A percentile compares a stretch with the other conserved stretches of the same genome.
Conservation (phyloP, 2,113 vertebrate species). For the Mormoops blainvillei region DNA sequence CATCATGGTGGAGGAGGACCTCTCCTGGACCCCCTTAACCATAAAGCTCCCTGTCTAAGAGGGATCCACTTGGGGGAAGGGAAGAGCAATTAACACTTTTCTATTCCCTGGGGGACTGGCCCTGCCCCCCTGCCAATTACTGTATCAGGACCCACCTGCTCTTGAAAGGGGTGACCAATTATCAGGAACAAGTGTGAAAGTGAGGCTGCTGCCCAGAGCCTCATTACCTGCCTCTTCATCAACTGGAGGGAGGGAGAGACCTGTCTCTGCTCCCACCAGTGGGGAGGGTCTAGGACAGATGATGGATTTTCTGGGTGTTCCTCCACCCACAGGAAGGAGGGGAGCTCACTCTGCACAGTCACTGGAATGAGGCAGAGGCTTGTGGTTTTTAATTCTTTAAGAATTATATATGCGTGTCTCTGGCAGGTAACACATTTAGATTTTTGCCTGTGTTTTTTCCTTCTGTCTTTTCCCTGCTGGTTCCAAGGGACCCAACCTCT, state of each 20-base stretch:
- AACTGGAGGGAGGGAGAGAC: background rate
- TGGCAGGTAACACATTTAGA: background rate
- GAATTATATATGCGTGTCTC: background rate
- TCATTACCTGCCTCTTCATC: slow-evolving; percentile 52
- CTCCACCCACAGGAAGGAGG: background rate
- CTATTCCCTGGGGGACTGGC: background rate
- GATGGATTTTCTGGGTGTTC: background rate
- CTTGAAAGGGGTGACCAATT: slow-evolving; percentile 64
- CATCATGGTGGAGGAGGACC: background rate
- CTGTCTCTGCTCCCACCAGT: background rate
- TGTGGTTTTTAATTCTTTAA: background rate
- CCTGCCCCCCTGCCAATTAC: slow-evolving; percentile 58
- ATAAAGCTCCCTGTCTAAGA: background rate
- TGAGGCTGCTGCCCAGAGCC: background rate
- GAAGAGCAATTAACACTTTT: slow-evolving; percentile 70
- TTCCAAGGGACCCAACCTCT: background rate
- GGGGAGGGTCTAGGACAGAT: background rate
- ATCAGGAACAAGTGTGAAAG: slow-evolving; percentile 68
- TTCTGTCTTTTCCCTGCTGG: background rate
- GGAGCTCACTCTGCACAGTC: background rate
- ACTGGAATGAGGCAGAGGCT: background rate
- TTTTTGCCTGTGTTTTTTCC: background rate
- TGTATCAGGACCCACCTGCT: slow-evolving; percentile 53
- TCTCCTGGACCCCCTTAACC: background rate
- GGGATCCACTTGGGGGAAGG: background rate